Conservation (phyloP, 2,113 vertebrate genomes). For the Plectropomus leopardus region DNA sequence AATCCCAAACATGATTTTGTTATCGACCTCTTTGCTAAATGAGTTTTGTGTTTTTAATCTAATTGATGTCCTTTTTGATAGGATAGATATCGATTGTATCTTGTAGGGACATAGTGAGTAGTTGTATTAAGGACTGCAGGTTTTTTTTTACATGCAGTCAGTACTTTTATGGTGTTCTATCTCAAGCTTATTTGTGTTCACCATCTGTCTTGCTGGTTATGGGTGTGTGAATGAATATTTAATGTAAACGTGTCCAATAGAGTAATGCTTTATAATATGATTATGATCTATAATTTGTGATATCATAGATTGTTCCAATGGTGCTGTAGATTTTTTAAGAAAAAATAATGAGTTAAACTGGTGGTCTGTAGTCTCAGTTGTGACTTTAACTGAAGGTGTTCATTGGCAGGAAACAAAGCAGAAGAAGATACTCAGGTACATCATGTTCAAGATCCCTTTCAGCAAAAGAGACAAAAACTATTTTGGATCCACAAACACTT, state of each 20-base stretch:
- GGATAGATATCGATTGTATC: constrained; percentile 39
- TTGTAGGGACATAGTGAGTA: neutral
- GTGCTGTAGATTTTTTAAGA: neutral
- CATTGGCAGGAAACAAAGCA: neutral
- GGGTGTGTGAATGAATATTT: neutral
- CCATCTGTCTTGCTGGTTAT: neutral
- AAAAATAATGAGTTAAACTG: neutral
- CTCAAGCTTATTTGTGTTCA: neutral
- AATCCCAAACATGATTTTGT: neutral
- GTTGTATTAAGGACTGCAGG: neutral
- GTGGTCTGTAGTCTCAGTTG: neutral
- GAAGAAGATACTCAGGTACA: neutral
- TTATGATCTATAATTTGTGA: neutral
- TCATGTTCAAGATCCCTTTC: neutral
- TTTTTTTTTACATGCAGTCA: constrained; percentile 4
- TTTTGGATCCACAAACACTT: neutral
- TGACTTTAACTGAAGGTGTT: neutral
- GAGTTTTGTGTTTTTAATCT: constrained; percentile 19
- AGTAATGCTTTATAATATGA: neutral
- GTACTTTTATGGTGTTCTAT: neutral
- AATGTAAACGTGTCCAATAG: neutral
- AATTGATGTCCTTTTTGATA: constrained; percentile 30
- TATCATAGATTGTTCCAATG: neutral
- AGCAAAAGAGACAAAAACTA: neutral
- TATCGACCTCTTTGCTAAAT: constrained; percentile 18